A percentile compares a stretch with the other conserved stretches of the same genome.
phyloP scores from a whole-genome alignment of 2,113 vertebrate genomes.

The Xiphophorus couchianus region DNA sequence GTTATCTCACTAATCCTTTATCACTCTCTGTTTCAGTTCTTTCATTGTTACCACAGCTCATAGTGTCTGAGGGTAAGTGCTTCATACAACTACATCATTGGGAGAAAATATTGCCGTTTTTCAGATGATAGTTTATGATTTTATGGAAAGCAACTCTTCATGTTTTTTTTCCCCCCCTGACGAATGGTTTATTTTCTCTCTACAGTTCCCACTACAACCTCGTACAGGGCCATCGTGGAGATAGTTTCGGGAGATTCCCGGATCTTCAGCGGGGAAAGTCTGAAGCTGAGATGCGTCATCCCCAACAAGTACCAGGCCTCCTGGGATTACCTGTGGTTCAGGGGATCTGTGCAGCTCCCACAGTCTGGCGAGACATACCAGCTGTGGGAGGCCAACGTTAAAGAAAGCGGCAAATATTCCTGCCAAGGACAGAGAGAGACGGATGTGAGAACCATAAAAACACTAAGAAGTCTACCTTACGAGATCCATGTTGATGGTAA shows the following conservation, averaged over 20 bases:
- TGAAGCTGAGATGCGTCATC: conserved; percentile 60
- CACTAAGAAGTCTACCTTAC: conserved; percentile 61
- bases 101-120: not conserved
- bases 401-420: conserved; percentile 53
- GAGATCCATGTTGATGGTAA: conserved; percentile 73
- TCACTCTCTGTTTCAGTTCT: conserved; percentile 55
- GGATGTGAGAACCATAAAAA: not conserved
- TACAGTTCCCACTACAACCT: fast-evolving
- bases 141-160: not conserved
- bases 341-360: conserved; percentile 12
- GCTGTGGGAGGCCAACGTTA: conserved; percentile 1
- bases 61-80: conserved; percentile 27
- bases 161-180: not conserved
- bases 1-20: not conserved
- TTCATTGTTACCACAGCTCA: conserved; percentile 20
- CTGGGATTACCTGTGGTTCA: conserved; percentile 73
- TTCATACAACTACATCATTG: not conserved
- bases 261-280: conserved; percentile 63
- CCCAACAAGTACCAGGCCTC: not conserved
- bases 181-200: not conserved
- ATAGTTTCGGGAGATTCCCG: not conserved
- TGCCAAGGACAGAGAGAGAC: conserved; percentile 62
- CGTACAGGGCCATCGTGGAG: conserved; percentile 20
- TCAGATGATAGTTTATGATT: not conserved
- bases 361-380: fast-evolving